Evolutionary conservation across 1,140 invertebrate species (phyloP), one percentile per base, ranked within the genome.

Genomic region (Lepidurus apus): DNA sequence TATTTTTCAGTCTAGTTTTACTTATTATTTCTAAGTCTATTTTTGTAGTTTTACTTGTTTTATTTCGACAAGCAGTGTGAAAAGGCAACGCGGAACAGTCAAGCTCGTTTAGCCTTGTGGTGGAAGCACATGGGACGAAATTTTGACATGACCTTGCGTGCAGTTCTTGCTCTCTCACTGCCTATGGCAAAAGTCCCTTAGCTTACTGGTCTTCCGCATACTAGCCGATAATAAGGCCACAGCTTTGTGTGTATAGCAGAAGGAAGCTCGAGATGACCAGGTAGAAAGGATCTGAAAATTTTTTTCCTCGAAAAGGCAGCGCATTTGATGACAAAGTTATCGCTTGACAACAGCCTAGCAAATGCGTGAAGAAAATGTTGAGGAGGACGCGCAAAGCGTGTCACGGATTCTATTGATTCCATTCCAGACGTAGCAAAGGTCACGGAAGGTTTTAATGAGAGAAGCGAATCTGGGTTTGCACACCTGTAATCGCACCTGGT

Each of bases 401-500:
- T 34, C 34, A 34, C 3, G 34, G 34, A 34, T 34, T 34, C 34
- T 34, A 34, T 34, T 34, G 34, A 34, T 34, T 34, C 34, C 21
- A 4, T 65, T 13, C 17, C 53, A 65, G 21, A 65, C 21, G 53
- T 7, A 65, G 53, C 21, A n/a, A 11, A 65, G 13, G 21, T 21
- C 53, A 47, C 45, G 45, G 45, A 11, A 10, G 45, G 17, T 65
- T 65, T 65, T 65, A n/a, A n/a, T n/a, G 21, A 65, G 21, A 17
- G 53, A 65, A 65, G 21, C 7, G 8, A 65, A 65, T n/a, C 6
- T 21, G 21, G 3, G 53, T 65, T 17, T 47, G 53, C 53, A 65
- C 53, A 65, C 53, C 53, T 65, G 53, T 65, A 65, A 65, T 65
- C 53, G 53, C 53, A 65, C 53, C 53, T 65, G 53, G 53, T 65